Conservation (phyloP, 2,797 vertebrate genomes). For the Lerista edwardsae region DNA sequence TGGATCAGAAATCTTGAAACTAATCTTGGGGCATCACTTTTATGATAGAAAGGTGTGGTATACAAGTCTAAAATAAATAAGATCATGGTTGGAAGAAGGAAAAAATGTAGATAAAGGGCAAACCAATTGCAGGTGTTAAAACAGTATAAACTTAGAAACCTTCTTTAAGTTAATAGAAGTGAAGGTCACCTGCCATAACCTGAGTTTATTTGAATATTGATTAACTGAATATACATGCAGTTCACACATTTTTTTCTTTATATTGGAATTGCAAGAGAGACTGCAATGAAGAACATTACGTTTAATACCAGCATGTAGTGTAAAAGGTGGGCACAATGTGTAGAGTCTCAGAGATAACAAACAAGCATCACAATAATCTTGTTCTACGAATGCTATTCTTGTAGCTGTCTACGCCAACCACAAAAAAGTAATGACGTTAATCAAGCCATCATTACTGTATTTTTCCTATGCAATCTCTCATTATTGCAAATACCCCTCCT, state of each 20-base stretch:
- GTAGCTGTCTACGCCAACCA: neutral
- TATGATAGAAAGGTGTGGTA: no score
- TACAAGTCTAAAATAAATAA: no score
- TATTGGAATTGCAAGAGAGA: constrained; percentile 59
- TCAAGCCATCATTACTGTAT: neutral
- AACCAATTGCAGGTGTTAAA: constrained; percentile 63
- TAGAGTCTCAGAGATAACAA: constrained; percentile 51
- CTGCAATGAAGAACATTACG: constrained; percentile 54
- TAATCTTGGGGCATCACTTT: constrained; percentile 31
- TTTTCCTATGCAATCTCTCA: neutral
- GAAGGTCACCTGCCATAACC: constrained; percentile 57
- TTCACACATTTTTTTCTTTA: constrained; percentile 64
- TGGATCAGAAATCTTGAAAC: constrained; percentile 59
- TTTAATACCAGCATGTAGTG: constrained; percentile 52
- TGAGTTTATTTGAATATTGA: constrained; percentile 63
- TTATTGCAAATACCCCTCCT: neutral
- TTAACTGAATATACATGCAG: constrained; percentile 58
- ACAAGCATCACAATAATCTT: constrained; percentile 25
- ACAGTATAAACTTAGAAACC: constrained; percentile 56
- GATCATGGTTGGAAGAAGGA: constrained; percentile 51
- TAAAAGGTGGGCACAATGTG: constrained; percentile 33
- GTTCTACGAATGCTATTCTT: neutral
- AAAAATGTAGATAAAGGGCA: constrained; percentile 60
- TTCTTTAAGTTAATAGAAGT: constrained; percentile 65
- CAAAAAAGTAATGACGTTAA: neutral